Conservation (phyloP, 2,113 vertebrate species). For the Chloebia gouldiae region DNA sequence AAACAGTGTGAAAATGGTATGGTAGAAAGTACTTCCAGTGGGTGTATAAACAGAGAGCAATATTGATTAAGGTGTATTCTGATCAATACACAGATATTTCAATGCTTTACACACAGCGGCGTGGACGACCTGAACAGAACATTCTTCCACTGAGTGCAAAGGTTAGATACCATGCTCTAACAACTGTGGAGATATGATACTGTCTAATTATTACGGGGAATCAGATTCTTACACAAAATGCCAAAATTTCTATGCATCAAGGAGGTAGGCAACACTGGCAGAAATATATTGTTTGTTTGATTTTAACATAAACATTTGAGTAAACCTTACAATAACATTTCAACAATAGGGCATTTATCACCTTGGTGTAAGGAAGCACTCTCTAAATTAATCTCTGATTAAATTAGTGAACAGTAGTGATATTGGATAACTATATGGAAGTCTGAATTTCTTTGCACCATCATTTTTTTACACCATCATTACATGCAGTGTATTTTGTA, state of each 20-base stretch:
- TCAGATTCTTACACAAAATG: background rate
- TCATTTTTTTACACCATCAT: background rate
- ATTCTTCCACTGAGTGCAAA: constrained; percentile 29
- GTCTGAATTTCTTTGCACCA: background rate
- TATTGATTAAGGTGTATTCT: constrained; percentile 69
- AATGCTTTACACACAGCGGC: constrained; percentile 23
- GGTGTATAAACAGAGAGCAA: constrained; percentile 46
- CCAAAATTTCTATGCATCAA: background rate
- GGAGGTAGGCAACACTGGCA: background rate
- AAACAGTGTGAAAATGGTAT: constrained; percentile 19
- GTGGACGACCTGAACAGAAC: constrained; percentile 37
- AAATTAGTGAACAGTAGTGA: background rate
- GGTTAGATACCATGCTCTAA: background rate
- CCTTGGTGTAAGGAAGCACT: background rate
- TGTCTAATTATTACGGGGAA: background rate
- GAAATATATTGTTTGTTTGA: background rate
- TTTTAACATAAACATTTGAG: background rate
- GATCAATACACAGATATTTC: constrained; percentile 61
- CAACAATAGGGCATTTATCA: background rate
- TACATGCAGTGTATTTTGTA: background rate
- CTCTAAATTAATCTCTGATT: background rate
- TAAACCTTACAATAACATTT: background rate
- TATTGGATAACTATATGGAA: background rate
- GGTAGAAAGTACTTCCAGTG: constrained; percentile 22
- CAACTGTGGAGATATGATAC: background rate